Evolutionary conservation across 1,140 invertebrate species (phyloP).

Genomic region (Chironomus tepperi): DNA sequence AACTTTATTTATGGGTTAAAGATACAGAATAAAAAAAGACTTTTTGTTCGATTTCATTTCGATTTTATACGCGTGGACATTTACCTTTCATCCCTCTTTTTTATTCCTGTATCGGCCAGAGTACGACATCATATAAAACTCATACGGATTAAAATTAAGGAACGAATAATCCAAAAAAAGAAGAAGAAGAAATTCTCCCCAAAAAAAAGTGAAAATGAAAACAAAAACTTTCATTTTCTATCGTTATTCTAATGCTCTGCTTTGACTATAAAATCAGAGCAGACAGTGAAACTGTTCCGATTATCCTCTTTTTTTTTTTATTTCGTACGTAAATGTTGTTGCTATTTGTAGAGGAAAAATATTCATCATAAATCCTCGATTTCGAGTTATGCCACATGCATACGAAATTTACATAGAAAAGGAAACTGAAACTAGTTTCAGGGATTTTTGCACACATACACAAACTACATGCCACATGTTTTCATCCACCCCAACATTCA

Average conservation of each 20-base stretch:
- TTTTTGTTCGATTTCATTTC: not conserved
- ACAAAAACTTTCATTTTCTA: slow-evolving; percentile 14
- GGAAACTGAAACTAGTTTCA: slow-evolving; percentile 12
- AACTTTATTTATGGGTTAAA: not conserved
- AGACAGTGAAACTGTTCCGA: not conserved
- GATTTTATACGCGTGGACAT: not conserved
- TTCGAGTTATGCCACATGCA: slow-evolving; percentile 19
- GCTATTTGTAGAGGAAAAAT: slow-evolving; percentile 18
- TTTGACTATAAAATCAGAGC: not conserved
- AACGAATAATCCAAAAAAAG: not conserved
- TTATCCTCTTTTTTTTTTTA: not conserved
- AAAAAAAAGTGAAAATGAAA: slow-evolving; percentile 9
- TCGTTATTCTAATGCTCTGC: slow-evolving; percentile 7
- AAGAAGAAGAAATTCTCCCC: not conserved
- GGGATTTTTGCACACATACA: not conserved
- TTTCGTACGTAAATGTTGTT: not conserved
- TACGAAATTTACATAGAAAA: slow-evolving; percentile 23
- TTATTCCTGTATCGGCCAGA: not conserved
- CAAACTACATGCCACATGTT: not conserved
- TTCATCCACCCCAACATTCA: not conserved
- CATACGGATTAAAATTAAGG: no score
- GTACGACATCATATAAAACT: no score
- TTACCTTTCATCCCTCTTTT: not conserved
- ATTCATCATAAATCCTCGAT: slow-evolving; percentile 23
- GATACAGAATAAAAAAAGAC: not conserved